Conservation (phyloP, 2,888 invertebrate genomes). For the Andrena trimmerana region DNA sequence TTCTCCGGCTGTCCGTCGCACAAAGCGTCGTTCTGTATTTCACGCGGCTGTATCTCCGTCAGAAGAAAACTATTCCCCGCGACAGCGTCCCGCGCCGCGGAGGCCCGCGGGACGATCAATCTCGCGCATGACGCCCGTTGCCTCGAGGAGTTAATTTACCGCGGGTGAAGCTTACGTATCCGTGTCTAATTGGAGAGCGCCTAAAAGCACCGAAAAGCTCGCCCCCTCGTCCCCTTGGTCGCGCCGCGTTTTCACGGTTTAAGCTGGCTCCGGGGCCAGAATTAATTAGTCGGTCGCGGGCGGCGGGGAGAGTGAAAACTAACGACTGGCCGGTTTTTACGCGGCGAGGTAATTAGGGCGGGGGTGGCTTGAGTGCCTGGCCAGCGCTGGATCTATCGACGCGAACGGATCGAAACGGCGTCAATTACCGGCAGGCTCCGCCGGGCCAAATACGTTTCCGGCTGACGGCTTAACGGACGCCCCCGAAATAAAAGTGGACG, state of each 20-base stretch:
- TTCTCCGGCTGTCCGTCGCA: slow-evolving; percentile 66
- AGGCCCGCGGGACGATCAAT: slow-evolving; percentile 66
- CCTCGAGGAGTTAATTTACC: slow-evolving; percentile 71
- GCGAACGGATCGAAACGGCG: slow-evolving; percentile 69
- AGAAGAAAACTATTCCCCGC: slow-evolving; percentile 61
- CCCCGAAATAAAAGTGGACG: slow-evolving; percentile 40
- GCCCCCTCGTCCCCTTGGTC: neutral
- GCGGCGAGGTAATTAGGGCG: slow-evolving; percentile 55
- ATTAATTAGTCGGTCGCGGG: slow-evolving; percentile 66
- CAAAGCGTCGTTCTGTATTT: slow-evolving; percentile 63
- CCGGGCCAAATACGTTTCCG: slow-evolving; percentile 53
- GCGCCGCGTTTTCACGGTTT: slow-evolving; percentile 61
- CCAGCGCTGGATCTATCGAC: slow-evolving; percentile 38
- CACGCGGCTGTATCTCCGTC: slow-evolving; percentile 54
- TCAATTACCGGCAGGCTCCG: slow-evolving; percentile 64
- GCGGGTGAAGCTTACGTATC: slow-evolving; percentile 64
- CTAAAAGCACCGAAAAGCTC: slow-evolving; percentile 45
- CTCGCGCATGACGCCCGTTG: slow-evolving; percentile 69
- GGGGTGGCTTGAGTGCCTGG: slow-evolving; percentile 27
- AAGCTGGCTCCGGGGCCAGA: slow-evolving; percentile 55
- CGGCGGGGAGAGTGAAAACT: slow-evolving; percentile 46
- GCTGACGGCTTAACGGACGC: slow-evolving; percentile 52
- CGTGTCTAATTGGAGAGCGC: slow-evolving; percentile 71
- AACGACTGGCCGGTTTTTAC: slow-evolving; percentile 57
- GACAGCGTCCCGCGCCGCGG: slow-evolving; percentile 44